A percentile compares a stretch with the other conserved stretches of the same genome.
phyloP scores from a whole-genome alignment of 2,797 vertebrate genomes.

The Danio tinwini region DNA sequence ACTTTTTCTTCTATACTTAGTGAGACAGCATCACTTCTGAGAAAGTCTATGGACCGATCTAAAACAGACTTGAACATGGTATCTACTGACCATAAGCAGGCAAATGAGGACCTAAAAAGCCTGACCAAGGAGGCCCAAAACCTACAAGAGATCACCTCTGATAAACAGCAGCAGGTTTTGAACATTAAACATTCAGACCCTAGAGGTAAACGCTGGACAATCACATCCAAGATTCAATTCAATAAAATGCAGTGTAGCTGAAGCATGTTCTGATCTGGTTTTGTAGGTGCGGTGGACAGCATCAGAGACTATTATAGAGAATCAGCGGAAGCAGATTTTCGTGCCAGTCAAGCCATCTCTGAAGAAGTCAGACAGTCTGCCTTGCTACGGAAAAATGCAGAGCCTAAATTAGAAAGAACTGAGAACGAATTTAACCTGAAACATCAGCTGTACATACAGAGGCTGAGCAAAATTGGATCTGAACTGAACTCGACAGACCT shows the following conservation, averaged over 20 bases:
- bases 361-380: slow-evolving; percentile 80
- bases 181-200: slow-evolving; percentile 92
- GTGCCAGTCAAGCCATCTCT: slow-evolving; percentile 80
- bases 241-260: not conserved
- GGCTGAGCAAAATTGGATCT: slow-evolving; percentile 85
- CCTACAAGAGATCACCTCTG: slow-evolving; percentile 77
- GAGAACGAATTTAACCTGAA: slow-evolving; percentile 83
- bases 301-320: slow-evolving; percentile 84
- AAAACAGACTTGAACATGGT: slow-evolving; percentile 75
- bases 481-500: slow-evolving; percentile 85
- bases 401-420: slow-evolving; percentile 78
- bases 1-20: slow-evolving; percentile 68
- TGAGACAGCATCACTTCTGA: slow-evolving; percentile 84
- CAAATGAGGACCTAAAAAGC: slow-evolving; percentile 66
- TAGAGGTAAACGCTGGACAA: slow-evolving; percentile 77
- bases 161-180: slow-evolving; percentile 84
- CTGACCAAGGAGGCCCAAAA: slow-evolving; percentile 80
- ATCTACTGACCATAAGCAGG: slow-evolving; percentile 74
- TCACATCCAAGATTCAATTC: not conserved
- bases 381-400: slow-evolving; percentile 74
- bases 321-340: slow-evolving; percentile 82
- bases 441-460: slow-evolving; percentile 82
- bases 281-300: slow-evolving; percentile 89
- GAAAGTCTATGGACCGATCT: slow-evolving; percentile 79
- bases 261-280: not conserved